Percentiles rank a stretch among this genome's conserved stretches.
Evolutionary conservation across 2,113 vertebrate species (phyloP).

Genomic region (Calcarius ornatus): DNA sequence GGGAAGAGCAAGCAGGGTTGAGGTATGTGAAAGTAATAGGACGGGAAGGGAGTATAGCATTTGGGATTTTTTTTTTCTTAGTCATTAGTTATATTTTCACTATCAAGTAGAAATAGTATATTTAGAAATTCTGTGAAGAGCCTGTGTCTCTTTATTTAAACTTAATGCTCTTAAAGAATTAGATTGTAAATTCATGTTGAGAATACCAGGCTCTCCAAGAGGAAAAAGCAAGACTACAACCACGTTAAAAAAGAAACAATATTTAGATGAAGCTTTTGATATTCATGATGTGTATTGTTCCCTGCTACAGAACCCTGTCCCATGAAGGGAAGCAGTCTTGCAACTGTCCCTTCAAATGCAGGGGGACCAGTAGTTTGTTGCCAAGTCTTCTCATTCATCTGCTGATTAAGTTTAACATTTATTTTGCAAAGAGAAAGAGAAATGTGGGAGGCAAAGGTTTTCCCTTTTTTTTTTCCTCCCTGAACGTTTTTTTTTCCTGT

Average conservation of each 20-base stretch:
- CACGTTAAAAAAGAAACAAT: background rate
- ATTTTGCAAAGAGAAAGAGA: background rate
- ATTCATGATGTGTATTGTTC: background rate
- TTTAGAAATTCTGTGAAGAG: background rate
- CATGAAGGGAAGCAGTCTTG: background rate
- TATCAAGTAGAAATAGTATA: background rate
- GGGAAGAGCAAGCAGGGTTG: background rate
- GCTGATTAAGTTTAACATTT: background rate
- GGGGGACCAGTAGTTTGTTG: background rate
- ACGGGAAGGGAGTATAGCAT: background rate
- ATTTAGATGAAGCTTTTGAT: background rate
- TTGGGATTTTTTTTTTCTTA: background rate
- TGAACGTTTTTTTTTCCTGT: background rate
- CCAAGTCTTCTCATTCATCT: background rate
- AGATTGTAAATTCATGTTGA: background rate
- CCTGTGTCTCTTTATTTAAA: background rate
- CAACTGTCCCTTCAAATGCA: background rate
- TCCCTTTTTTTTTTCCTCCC: background rate
- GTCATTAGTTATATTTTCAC: conserved; percentile 9
- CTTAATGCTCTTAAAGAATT: background rate
- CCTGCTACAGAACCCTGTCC: background rate
- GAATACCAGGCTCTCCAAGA: background rate
- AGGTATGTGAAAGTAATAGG: background rate
- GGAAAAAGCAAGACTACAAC: background rate
- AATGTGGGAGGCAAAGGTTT: background rate